Evolutionary conservation across 1,140 invertebrate genomes (phyloP).

Genomic region (Drosophila melanica): DNA sequence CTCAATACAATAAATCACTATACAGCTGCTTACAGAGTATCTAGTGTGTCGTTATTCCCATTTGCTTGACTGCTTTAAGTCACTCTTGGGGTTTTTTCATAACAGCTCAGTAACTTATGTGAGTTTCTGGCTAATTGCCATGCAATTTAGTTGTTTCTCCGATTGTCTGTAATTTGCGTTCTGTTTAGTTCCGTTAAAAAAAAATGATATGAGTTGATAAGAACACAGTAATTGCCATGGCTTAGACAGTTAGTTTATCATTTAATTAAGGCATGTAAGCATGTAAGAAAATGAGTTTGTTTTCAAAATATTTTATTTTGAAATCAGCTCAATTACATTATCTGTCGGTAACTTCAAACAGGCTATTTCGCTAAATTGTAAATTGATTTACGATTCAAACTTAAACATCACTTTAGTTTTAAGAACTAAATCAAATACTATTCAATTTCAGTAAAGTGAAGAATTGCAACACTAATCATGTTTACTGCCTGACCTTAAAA

Average conservation of each 20-base stretch:
- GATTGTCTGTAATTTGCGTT: conserved; percentile 25
- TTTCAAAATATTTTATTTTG: too few relatives aligned
- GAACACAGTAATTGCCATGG: conserved; percentile 7
- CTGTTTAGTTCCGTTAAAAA: conserved; percentile 37
- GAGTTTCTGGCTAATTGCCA: conserved; percentile 34
- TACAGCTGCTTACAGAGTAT: background rate
- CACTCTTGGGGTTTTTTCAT: conserved; percentile 14
- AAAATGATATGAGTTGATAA: conserved; percentile 36
- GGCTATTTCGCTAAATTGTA: too few relatives aligned
- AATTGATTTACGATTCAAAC: too few relatives aligned
- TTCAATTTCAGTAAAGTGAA: too few relatives aligned
- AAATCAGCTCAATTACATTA: too few relatives aligned
- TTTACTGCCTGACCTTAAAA: too few relatives aligned
- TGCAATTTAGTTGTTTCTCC: conserved; percentile 33
- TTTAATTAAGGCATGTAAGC: conserved; percentile 19
- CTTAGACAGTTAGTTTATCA: conserved; percentile 10
- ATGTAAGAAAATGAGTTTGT: too few relatives aligned
- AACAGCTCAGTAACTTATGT: conserved; percentile 11
- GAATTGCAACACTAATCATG: too few relatives aligned
- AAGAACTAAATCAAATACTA: too few relatives aligned
- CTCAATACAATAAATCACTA: too few relatives aligned
- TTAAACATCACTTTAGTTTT: too few relatives aligned
- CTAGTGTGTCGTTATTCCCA: background rate
- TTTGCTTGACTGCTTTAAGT: conserved; percentile 2
- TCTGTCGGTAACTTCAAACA: too few relatives aligned